Conservation (phyloP, 2,888 invertebrate genomes). For the Perithous albicinctus region DNA sequence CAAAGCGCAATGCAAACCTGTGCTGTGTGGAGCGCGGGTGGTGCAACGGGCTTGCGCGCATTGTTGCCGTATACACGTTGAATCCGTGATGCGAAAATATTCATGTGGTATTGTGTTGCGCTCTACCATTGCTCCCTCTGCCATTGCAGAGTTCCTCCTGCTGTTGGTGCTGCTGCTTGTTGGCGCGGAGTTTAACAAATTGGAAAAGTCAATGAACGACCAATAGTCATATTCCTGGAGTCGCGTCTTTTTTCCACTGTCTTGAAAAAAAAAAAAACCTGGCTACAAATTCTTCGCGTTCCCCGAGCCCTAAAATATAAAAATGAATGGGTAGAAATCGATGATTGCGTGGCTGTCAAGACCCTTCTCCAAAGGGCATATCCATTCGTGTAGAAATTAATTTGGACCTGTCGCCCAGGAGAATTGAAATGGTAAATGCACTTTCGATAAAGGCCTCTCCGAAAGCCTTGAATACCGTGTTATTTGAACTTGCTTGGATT, state of each 20-base stretch:
- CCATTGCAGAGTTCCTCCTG: background rate
- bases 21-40: constrained; percentile 56
- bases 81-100: constrained; percentile 64
- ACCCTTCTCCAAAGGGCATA: constrained; percentile 41
- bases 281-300: background rate
- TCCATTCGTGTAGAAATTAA: constrained; percentile 63
- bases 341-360: constrained; percentile 23
- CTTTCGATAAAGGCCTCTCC: constrained; percentile 60
- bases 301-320: too few species aligned
- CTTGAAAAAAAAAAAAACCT: too few species aligned
- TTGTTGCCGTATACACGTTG: constrained; percentile 55
- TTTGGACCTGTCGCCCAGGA: constrained; percentile 62
- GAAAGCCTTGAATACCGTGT: too few species aligned
- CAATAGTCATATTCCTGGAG: background rate
- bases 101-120: constrained; percentile 54
- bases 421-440: constrained; percentile 66
- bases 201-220: constrained; percentile 30
- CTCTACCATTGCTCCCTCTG: constrained; percentile 14
- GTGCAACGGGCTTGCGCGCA: constrained; percentile 54
- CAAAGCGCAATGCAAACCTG: constrained; percentile 67
- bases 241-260: constrained; percentile 4
- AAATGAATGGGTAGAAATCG: constrained; percentile 28
- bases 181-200: constrained; percentile 46
- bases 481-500: constrained; percentile 39
- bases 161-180: background rate